Percentiles rank a stretch among this genome's conserved stretches.
phyloP scores from a whole-genome alignment of 2,113 vertebrate genomes.

The Pleuronectes platessa region DNA sequence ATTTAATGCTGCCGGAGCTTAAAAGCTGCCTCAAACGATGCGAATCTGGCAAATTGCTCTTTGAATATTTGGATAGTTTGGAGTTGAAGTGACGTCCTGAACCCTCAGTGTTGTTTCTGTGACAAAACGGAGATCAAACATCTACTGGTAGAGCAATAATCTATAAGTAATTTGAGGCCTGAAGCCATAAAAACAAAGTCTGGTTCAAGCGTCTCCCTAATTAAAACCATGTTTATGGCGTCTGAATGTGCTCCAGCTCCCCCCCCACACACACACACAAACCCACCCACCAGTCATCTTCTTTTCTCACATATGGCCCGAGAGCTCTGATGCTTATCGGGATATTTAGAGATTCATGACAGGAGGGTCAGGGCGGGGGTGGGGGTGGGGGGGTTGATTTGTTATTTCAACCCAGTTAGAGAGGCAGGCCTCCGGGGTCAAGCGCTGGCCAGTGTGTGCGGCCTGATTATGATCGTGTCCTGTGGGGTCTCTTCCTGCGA shows the following conservation, averaged over 20 bases:
- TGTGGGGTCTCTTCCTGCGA: conserved; percentile 64
- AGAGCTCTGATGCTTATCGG: conserved; percentile 63
- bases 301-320: conserved; percentile 53
- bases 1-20: background rate
- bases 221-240: conserved; percentile 59
- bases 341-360: conserved; percentile 61
- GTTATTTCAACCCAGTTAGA: conserved; percentile 71
- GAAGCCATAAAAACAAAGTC: conserved; percentile 49
- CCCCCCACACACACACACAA: background rate
- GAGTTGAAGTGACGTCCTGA: conserved; percentile 9
- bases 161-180: conserved; percentile 56
- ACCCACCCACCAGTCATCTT: conserved; percentile 23
- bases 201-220: conserved; percentile 54
- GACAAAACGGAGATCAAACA: conserved; percentile 44
- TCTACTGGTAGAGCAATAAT: conserved; percentile 45
- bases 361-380: conserved; percentile 52
- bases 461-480: conserved; percentile 62
- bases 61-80: background rate
- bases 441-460: conserved; percentile 54
- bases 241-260: conserved; percentile 38
- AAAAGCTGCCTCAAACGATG: background rate
- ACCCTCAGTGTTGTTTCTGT: conserved; percentile 41
- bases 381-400: conserved; percentile 48
- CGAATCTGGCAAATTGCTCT: background rate
- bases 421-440: conserved; percentile 61